Base-by-base conservation (phyloP, 2,888 invertebrate genomes). In the Limnephilus auricula region DNA sequence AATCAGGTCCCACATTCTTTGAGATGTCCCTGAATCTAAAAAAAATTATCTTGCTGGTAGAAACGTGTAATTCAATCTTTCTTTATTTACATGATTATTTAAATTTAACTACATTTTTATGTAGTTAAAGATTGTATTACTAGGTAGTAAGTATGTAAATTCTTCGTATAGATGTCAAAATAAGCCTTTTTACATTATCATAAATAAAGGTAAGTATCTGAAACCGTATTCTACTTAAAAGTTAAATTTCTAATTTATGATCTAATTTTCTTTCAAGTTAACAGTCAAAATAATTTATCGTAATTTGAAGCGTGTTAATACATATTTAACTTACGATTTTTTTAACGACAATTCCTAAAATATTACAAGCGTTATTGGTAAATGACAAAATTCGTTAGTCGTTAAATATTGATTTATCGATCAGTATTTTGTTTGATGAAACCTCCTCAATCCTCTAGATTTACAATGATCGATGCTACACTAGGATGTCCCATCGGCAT, bases 301-400 rank as follows among this genome's bases (percentile, higher is more conserved):
- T 82, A 82, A 34, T 82, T 32, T 82, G 15, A 18, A 82, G 82
- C 18, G 32, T 32, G 34, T 82, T 82, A 82, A 82, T 82, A 34
- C 32, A 32, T 1, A 82, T 82, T 82, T 82, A 25, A 82, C 18
- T 6, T 82, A 82, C 34, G 15, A 80, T 32, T 34, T 31, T 32
- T 82, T 82, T 82, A 82, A 82, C 30, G 18, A 31, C 31, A 82
- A 32, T 82, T 18, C 34, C 18, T 82, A 34, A 82, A 82, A 34
- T 82, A 82, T 82, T 82, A 82, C 34, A 82, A n/a, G 50, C 50
- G 25, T 82, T 13, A 82, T 12, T 31, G 31, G 34, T 82, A 82
- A 31, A 32, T 32, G 82, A 82, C 82, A 31, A 32, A 18, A 82
- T 34, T 32, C n/a, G 5, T 5, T 25, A 82, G 10, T 25, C 82